Evolutionary conservation across 1,140 invertebrate species (phyloP).

Genomic region (Trichonephila inaurata): DNA sequence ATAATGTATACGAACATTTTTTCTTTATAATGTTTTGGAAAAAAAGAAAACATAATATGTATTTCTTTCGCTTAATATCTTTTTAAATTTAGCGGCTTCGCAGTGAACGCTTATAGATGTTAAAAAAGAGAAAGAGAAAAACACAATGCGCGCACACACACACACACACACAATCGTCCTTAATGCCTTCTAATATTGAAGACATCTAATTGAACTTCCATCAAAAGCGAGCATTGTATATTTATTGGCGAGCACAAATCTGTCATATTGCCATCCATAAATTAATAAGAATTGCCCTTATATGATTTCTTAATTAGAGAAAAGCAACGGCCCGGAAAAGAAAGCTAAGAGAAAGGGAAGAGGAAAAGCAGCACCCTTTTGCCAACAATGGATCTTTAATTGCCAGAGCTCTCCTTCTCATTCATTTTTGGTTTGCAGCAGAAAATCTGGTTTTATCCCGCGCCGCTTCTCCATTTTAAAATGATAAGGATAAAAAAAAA

Average conservation of each 20-base stretch:
- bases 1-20: background rate
- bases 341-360: background rate
- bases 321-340: constrained; percentile 57
- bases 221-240: constrained; percentile 6
- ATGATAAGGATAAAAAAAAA: constrained; percentile 44
- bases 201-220: constrained; percentile 22
- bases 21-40: background rate
- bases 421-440: constrained; percentile 66
- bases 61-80: background rate
- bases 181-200: constrained; percentile 12
- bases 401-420: constrained; percentile 51
- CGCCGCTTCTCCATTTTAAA: constrained; percentile 69
- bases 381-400: constrained; percentile 73
- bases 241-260: background rate
- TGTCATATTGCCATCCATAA: constrained; percentile 58
- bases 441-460: constrained; percentile 73
- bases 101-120: background rate
- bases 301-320: constrained; percentile 72
- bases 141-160: background rate
- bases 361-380: constrained; percentile 54
- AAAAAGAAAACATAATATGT: background rate
- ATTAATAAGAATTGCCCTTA: constrained; percentile 73
- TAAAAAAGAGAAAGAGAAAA: background rate
- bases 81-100: background rate
- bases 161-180: too few relatives aligned